phyloP scores from a whole-genome alignment of 30 jellyfish, hydroid and myxozoan species.

The Hydractinia symbiolongicarpus region DNA sequence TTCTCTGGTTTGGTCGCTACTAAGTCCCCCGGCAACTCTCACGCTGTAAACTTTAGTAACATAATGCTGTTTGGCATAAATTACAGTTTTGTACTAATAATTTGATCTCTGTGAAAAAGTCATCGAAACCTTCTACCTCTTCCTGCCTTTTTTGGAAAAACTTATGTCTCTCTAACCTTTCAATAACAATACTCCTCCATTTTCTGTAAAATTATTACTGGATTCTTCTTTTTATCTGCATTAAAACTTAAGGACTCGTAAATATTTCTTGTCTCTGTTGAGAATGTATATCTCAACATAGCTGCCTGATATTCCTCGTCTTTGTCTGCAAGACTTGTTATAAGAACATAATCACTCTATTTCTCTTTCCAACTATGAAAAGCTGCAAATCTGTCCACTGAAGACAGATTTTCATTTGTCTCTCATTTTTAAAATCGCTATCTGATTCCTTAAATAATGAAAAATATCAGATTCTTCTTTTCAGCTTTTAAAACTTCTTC shows the following conservation, averaged over 20 bases:
- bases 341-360: slow-evolving; percentile 33
- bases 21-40: neutral
- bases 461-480: too few relatives aligned
- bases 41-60: neutral
- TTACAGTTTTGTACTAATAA: slow-evolving; percentile 18
- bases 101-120: slow-evolving; percentile 30
- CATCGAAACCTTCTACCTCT: slow-evolving; percentile 34
- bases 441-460: too few relatives aligned
- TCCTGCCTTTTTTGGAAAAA: slow-evolving; percentile 7
- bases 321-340: slow-evolving; percentile 18
- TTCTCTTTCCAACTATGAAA: slow-evolving; percentile 25
- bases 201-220: slow-evolving; percentile 10
- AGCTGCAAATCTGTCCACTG: slow-evolving; percentile 47
- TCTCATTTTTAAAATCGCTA: too few relatives aligned
- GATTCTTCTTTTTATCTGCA: slow-evolving; percentile 14
- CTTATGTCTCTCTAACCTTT: slow-evolving; percentile 28
- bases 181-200: slow-evolving; percentile 21
- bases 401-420: neutral
- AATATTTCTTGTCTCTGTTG: slow-evolving; percentile 35
- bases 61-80: neutral
- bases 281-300: slow-evolving; percentile 31
- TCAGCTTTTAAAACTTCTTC: too few relatives aligned
- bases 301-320: slow-evolving; percentile 37
- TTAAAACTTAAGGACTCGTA: slow-evolving; percentile 24
- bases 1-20: too few relatives aligned